A percentile compares a stretch with the other conserved stretches of the same genome.
These are phyloP conservation scores for Heteromormyrus szaboi DNA, from an alignment of 2,797 vertebrate species.

Conservation along the genomic window DNA sequence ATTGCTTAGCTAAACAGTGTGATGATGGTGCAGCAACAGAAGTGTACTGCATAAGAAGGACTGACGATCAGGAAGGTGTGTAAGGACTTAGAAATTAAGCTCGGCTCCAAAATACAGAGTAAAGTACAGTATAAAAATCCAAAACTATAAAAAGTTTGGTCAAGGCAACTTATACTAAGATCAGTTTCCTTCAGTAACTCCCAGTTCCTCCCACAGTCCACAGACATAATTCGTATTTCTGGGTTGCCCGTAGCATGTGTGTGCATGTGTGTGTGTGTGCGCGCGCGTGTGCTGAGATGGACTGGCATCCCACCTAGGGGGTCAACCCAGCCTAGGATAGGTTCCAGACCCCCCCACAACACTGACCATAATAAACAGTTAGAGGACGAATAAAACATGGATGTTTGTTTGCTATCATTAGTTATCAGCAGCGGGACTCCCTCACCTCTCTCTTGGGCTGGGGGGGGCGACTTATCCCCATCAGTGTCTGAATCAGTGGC, in stretches of 20 bases:
- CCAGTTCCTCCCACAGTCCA: neutral
- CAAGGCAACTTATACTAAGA: neutral
- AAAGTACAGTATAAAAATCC: neutral
- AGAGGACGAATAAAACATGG: neutral
- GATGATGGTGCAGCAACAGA: neutral
- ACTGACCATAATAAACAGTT: neutral
- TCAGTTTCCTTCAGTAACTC: neutral
- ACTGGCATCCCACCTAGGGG: neutral
- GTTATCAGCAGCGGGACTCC: constrained; percentile 9
- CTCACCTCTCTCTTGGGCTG: constrained; percentile 68
- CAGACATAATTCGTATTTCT: neutral
- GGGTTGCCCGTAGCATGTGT: neutral
- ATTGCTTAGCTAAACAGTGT: neutral
- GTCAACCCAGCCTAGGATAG: neutral
- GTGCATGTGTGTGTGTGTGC: too few species aligned
- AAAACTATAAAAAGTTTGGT: neutral
- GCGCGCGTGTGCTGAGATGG: neutral
- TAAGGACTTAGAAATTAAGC: neutral
- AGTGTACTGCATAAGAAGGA: neutral
- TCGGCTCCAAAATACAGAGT: neutral
- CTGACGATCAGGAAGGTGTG: neutral
- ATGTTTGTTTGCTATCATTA: neutral
- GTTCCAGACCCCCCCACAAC: neutral
- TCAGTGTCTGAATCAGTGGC: constrained; percentile 61
- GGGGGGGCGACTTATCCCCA: constrained; percentile 61